Base-by-base conservation (phyloP, 2,888 invertebrate species). In the Meteorus cinctellus region DNA sequence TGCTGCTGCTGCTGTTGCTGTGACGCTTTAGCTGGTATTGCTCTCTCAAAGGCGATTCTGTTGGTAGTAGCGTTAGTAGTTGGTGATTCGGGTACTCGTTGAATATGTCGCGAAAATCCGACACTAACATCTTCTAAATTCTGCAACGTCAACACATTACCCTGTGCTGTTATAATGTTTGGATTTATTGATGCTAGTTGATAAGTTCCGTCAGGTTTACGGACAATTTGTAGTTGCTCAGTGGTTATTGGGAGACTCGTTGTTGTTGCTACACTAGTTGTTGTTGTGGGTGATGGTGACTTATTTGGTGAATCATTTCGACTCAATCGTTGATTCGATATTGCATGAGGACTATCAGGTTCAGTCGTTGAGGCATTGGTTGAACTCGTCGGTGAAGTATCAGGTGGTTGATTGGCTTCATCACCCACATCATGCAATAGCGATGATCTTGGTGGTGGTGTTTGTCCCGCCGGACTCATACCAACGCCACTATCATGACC, bases 401-500 rank as follows among this genome's bases (percentile, higher is more conserved):
- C 89, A 0, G 87, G 82, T 0, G 86, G 86, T 48, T 88, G 89
- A 80, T 86, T 89, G 2, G 88, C 86, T 31, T 89, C 89, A 16
- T 89, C 89, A 4, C 87, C 86, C 1, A 89, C 83, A 59, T 89
- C 89, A 59, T 89, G 89, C n/a, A 88, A 77, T 0, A 86, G 84
- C 8, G 87, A 87, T 0, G 87, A 83, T 24, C 87, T 84, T 1
- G 88, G 83, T 0, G 89, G 89, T 4, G 89, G 89, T 0, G 89
- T 89, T 45, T 89, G 89, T 6, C 87, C 89, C 0, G 89, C 89
- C 1, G 89, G 89, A 68, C 89, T 89, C 88, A 89, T 86, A 0
- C 89, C 89, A 1, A 89, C 89, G 0, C 89, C 89, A 31, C 89
- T 89, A 72, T 89, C 89, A 75, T 89, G 89, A 0, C 89, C 89